Base-by-base conservation (phyloP, 2,888 invertebrate genomes). In the Noctua janthe region DNA sequence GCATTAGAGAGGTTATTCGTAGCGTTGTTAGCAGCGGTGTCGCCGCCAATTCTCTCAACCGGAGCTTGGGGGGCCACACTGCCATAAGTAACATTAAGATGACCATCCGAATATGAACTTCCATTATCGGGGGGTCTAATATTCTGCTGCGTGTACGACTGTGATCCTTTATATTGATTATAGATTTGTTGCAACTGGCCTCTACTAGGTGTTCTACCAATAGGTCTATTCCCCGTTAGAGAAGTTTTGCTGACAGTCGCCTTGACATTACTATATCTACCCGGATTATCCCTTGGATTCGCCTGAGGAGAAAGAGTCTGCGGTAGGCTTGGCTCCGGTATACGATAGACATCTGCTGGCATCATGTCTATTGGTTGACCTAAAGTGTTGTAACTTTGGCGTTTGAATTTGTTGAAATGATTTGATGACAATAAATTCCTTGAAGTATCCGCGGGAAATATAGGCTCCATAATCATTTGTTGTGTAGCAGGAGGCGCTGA, bases 151-250 rank as follows among this genome's bases (percentile, higher is more conserved):
- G 96, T 96, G 69, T 89, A 92, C 0, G 96, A 96, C 7, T 96
- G 95, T 15, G 96, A 96, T 10, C 96, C 96, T 86, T 94, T 96
- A 79, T 96, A 97, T 81, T 95, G 94, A 67, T 96, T 94, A 80
- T 97, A 96, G 20, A 96, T 92, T 62, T 95, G 93, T 85, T 96
- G 96, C 75, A 97, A 89, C 83, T 96, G 96, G 88, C 86, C 93
- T 85, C 92, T 95, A 80, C 96, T 96, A 1, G 95, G 93, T 70
- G 89, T 93, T 89, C 85, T 92, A 2, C 93, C 94, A 6, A 91
- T 64, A 11, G 93, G 89, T 67, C 85, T 93, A 62, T 88, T 93
- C 2, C 93, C 94, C 87, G 94, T 92, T 49, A 97, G 74, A 2
- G 95, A 93, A 64, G 97, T 97, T 84, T 96, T 97, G 84, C 97